Evolutionary conservation across 2,113 vertebrate genomes (phyloP).

Genomic region (Macheiramphus alcinus): DNA sequence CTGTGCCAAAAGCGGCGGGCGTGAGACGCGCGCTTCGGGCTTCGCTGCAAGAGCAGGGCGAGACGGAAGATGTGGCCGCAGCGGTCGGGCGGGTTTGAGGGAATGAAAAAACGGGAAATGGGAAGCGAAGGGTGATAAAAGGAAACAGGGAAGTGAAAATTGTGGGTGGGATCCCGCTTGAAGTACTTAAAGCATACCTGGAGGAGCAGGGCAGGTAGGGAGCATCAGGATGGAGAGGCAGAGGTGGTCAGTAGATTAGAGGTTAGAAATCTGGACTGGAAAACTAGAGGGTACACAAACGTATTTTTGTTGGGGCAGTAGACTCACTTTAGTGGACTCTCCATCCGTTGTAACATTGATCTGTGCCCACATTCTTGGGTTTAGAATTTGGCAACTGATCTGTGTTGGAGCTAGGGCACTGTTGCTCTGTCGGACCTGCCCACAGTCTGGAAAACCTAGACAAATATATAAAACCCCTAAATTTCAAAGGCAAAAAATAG

Average conservation of each 20-base stretch:
- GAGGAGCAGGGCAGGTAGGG: not conserved
- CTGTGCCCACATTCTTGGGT: not conserved
- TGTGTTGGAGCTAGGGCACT: not conserved
- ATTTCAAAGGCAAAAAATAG: not conserved
- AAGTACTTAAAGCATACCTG: not conserved
- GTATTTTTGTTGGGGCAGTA: not conserved
- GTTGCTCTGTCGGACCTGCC: not conserved
- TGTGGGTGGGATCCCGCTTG: not conserved
- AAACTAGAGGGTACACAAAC: not conserved
- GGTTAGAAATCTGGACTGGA: not conserved
- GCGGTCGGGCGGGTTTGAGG: not conserved
- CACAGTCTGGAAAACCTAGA: not conserved
- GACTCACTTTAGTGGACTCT: fast-evolving
- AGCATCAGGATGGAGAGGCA: not conserved
- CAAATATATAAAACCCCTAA: not conserved
- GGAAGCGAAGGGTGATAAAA: not conserved
- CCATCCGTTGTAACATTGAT: not conserved
- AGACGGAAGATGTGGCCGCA: not conserved
- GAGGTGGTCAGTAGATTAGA: not conserved
- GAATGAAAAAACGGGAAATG: not conserved
- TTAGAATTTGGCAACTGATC: not conserved
- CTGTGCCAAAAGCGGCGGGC: not conserved
- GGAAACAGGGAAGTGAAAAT: not conserved
- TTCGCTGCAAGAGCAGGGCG: not conserved
- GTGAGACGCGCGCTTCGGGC: not conserved